Evolutionary conservation across 2,113 vertebrate genomes (phyloP), one percentile per base, ranked within the genome.

Genomic region (Ariopsis seemanni): DNA sequence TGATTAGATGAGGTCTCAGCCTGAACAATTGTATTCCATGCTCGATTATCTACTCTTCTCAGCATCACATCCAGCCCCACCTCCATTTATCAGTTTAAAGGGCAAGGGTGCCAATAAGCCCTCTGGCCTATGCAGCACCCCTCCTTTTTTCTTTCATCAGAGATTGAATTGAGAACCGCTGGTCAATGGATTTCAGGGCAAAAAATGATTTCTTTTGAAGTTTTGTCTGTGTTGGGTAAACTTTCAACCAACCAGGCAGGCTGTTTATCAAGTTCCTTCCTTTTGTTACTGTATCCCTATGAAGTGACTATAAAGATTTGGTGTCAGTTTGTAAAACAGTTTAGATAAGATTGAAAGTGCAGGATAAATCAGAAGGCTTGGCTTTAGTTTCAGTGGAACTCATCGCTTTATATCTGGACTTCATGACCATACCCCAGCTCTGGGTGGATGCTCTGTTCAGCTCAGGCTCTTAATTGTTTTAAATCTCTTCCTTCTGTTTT

Each of bases 41-140:
- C 80, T 85, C 58, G 65, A 84, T 84, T 88, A 90, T 88, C 87
- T 86, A 71, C 87, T 84, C 74, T 57, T 57, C 87, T 74, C 75
- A 55, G 72, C n/a, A 65, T 78, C 83, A 69, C 27, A 86, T 84
- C 72, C 80, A 84, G 57, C 80, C 62, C 85, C 17, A 60, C 78
- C 82, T 71, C 69, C 78, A 88, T 90, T 83, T 78, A 88, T 90
- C 89, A 90, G 84, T 88, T 86, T 74, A 90, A 90, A 90, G 89
- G 87, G 82, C 89, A 88, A 87, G 80, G 50, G 85, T 87, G 82
- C 85, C 87, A 88, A 86, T 90, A 90, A 85, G 67, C 42, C 65
- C 74, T 57, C 74, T 62, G 78, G 79, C 74, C 57, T 84, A 42
- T 78, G 34, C 22, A 53, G 67, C 58, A 55, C 10, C 58, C 82